A percentile compares a stretch with the other conserved stretches of the same genome.
Evolutionary conservation across 2,797 vertebrate species (phyloP).

Genomic region (Poecilia wingei): DNA sequence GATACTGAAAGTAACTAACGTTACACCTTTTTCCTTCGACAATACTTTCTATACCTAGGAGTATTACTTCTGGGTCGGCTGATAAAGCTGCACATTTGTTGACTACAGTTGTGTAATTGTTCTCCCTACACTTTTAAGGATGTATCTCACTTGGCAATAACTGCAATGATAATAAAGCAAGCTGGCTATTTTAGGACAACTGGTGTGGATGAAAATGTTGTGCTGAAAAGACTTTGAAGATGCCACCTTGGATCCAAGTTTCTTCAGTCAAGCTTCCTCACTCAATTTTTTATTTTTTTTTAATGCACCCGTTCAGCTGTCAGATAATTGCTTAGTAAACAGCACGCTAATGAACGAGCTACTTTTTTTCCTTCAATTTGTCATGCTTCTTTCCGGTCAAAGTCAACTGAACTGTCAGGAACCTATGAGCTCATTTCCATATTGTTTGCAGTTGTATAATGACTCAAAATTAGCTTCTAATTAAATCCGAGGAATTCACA

Average conservation of each 20-base stretch:
- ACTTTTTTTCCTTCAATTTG: slow-evolving; percentile 34
- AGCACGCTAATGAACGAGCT: slow-evolving; percentile 50
- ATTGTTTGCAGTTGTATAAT: slow-evolving; percentile 81
- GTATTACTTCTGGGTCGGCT: neutral
- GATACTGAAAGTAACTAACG: neutral
- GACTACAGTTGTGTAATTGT: neutral
- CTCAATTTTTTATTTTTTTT: slow-evolving; percentile 8
- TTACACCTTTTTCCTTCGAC: neutral
- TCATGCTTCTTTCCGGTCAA: slow-evolving; percentile 62
- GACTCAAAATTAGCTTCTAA: slow-evolving; percentile 81
- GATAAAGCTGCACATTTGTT: neutral
- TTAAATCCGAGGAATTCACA: slow-evolving; percentile 80
- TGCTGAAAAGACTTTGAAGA: slow-evolving; percentile 19
- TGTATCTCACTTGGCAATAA: neutral
- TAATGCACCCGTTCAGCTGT: slow-evolving; percentile 33
- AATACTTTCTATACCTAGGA: neutral
- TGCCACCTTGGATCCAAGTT: slow-evolving; percentile 23
- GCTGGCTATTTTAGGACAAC: neutral
- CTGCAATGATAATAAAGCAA: neutral
- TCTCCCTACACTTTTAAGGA: neutral
- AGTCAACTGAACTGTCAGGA: slow-evolving; percentile 70
- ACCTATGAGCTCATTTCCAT: slow-evolving; percentile 76
- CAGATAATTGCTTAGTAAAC: slow-evolving; percentile 60
- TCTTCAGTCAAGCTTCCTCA: slow-evolving; percentile 17
- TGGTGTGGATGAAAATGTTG: neutral